Conservation (phyloP, 2,888 invertebrate genomes). For the Drosophila vallismaia region DNA sequence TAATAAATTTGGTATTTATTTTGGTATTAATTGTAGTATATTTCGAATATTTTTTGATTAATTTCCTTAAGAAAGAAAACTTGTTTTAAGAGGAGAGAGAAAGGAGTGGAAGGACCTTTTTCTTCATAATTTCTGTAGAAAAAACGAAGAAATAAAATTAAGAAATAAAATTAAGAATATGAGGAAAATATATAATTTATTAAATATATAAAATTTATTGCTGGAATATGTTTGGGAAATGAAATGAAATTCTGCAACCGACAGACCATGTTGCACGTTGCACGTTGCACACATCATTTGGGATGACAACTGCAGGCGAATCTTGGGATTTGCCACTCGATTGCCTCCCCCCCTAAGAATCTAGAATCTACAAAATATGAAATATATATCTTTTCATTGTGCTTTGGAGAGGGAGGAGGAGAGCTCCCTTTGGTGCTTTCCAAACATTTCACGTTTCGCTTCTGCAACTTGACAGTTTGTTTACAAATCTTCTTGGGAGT, state of each 20-base stretch:
- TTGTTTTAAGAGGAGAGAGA: too few relatives aligned
- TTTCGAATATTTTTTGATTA: too few relatives aligned
- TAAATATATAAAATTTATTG: too few relatives aligned
- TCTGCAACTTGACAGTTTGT: slow-evolving; percentile 67
- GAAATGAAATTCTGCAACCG: background rate
- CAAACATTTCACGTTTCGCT: slow-evolving; percentile 22
- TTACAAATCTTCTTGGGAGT: slow-evolving; percentile 50
- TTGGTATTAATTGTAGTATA: too few relatives aligned
- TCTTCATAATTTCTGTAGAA: too few relatives aligned
- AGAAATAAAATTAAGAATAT: too few relatives aligned
- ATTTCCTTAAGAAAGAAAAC: too few relatives aligned
- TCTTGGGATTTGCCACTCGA: slow-evolving; percentile 32
- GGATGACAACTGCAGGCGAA: slow-evolving; percentile 37
- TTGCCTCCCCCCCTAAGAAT: too few relatives aligned
- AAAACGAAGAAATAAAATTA: too few relatives aligned
- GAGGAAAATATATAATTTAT: too few relatives aligned
- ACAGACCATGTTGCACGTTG: background rate
- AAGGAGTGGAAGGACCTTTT: too few relatives aligned
- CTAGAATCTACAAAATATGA: too few relatives aligned
- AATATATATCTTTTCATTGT: slow-evolving; percentile 16
- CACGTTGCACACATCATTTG: slow-evolving; percentile 44
- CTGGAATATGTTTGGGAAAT: background rate
- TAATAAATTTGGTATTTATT: background rate
- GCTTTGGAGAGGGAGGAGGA: background rate
- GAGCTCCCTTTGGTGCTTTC: slow-evolving; percentile 10